Conservation (phyloP, 2,797 vertebrate species). For the Aeoliscus strigatus region DNA sequence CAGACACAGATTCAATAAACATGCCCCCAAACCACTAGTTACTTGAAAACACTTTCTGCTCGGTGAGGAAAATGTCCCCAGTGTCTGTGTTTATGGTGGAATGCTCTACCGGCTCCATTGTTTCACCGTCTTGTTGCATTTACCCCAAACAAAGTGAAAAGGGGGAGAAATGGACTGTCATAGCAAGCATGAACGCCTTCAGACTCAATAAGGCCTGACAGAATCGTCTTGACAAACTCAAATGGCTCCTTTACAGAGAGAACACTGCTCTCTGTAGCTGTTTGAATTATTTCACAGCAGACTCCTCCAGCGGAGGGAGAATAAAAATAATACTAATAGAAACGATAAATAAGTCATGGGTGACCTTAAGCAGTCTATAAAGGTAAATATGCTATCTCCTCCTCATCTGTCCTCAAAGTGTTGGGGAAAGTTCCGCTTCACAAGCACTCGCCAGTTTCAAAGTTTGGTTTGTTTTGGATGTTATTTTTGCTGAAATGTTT, state of each 20-base stretch:
- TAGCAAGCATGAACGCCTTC: conserved; percentile 24
- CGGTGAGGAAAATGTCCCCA: conserved; percentile 35
- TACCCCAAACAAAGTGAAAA: conserved; percentile 53
- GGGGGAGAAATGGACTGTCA: conserved; percentile 31
- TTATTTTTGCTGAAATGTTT: too few species aligned
- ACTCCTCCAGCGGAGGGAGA: conserved; percentile 10
- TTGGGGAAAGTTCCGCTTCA: too few species aligned
- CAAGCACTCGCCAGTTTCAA: too few species aligned
- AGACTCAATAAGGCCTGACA: conserved; percentile 43
- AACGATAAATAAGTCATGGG: too few species aligned
- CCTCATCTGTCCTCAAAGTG: too few species aligned
- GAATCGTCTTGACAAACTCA: conserved; percentile 37
- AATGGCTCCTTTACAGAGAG: conserved; percentile 32
- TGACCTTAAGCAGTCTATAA: too few species aligned
- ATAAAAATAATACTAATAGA: too few species aligned
- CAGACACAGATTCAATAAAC: conserved; percentile 37
- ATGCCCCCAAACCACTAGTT: conserved; percentile 20
- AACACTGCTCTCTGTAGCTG: conserved; percentile 16
- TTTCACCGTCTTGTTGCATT: conserved; percentile 59
- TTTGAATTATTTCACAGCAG: conserved; percentile 47
- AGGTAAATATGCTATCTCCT: too few species aligned
- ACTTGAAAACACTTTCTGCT: conserved; percentile 28
- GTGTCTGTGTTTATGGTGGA: conserved; percentile 36
- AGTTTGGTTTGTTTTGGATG: too few species aligned
- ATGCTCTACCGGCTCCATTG: conserved; percentile 54